phyloP scores from a whole-genome alignment of 2,113 vertebrate species.

The Menidia beryllina region DNA sequence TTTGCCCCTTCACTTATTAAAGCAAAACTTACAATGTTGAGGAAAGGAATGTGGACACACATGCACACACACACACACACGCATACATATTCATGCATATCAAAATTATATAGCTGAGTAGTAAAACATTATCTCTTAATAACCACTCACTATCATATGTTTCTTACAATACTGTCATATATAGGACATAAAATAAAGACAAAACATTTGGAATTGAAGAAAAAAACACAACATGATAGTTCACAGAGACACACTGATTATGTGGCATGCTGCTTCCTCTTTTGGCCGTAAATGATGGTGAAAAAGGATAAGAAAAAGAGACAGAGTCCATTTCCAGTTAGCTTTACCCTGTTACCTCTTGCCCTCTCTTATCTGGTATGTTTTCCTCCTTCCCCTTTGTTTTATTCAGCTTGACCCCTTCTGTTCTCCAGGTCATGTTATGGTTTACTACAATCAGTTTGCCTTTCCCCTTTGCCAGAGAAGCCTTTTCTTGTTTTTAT shows the following conservation, averaged over 20 bases:
- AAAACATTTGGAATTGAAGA: not conserved
- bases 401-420: conserved; percentile 65
- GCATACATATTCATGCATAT: not conserved
- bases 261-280: conserved; percentile 26
- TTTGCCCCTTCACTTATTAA: too few species aligned
- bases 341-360: conserved; percentile 71
- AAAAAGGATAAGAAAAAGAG: conserved; percentile 31
- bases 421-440: conserved; percentile 64
- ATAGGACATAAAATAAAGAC: not conserved
- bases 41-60: too few species aligned
- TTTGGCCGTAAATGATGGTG: conserved; percentile 44
- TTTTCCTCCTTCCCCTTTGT: conserved; percentile 53
- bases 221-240: not conserved
- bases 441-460: conserved; percentile 62
- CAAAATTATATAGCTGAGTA: not conserved
- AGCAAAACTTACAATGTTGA: too few species aligned
- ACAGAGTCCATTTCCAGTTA: conserved; percentile 11
- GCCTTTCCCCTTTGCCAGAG: conserved; percentile 36
- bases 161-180: not conserved
- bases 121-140: not conserved
- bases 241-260: not conserved
- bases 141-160: not conserved
- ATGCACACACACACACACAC: not conserved
- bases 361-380: conserved; percentile 54
- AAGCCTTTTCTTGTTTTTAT: conserved; percentile 69